These are phyloP conservation scores for Electrona antarctica DNA, from an alignment of 2,113 vertebrate species.

Conservation along the genomic window DNA sequence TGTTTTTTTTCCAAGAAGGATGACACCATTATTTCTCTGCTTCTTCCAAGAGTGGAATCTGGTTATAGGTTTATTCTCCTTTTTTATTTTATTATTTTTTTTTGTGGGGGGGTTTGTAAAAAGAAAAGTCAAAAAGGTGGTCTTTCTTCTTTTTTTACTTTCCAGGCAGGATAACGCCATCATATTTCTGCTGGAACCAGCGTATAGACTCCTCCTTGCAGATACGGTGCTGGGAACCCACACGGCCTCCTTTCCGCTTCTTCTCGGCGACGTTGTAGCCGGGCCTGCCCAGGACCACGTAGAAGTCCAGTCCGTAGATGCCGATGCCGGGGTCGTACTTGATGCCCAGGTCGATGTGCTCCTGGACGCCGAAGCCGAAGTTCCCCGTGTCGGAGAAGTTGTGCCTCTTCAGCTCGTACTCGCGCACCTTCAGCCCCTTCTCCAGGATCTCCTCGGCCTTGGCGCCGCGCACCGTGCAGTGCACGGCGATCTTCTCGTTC, in stretches of 20 bases:
- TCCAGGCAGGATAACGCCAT: slow-evolving; percentile 97
- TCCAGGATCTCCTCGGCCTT: slow-evolving; percentile 98
- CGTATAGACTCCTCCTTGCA: slow-evolving; percentile 98
- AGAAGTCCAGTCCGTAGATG: slow-evolving; percentile 98
- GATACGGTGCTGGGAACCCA: slow-evolving; percentile 96
- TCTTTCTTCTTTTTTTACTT: slow-evolving; percentile 92
- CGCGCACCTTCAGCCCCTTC: slow-evolving; percentile 93
- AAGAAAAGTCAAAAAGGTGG: slow-evolving; percentile 65
- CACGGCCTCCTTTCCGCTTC: slow-evolving; percentile 93
- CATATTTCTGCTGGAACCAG: slow-evolving; percentile 99
- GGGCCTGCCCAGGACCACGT: slow-evolving; percentile 97
- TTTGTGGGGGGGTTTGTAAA: too few relatives aligned
- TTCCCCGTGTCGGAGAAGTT: slow-evolving; percentile 98
- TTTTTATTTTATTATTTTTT: slow-evolving; percentile 78
- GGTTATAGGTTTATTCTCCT: slow-evolving; percentile 74
- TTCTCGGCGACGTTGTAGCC: slow-evolving; percentile 99
- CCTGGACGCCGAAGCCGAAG: slow-evolving; percentile 99
- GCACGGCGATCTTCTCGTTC: slow-evolving; percentile 98
- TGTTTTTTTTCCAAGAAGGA: too few relatives aligned
- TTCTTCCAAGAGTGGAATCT: slow-evolving; percentile 35
- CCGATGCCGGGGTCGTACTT: slow-evolving; percentile 99
- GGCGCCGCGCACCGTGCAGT: slow-evolving; percentile 96
- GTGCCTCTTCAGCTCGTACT: slow-evolving; percentile 96
- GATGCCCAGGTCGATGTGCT: slow-evolving; percentile 98
- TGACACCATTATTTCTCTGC: too few relatives aligned